A percentile compares a stretch with the other conserved stretches of the same genome.
Conservation (phyloP, 30 jellyfish, hydroid and myxozoan species). For the Mastigias papua region DNA sequence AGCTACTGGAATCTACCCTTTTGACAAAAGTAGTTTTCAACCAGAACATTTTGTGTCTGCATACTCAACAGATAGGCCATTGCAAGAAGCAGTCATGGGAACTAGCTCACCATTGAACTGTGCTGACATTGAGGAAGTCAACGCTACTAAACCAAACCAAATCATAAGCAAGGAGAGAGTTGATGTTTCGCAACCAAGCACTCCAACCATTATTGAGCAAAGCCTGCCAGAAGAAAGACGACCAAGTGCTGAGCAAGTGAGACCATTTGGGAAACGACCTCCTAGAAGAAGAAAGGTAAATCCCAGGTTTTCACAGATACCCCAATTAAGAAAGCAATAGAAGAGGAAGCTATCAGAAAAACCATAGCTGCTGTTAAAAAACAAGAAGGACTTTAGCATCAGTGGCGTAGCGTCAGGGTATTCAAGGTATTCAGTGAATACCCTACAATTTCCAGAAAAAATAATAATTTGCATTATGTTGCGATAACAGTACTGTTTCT, state of each 20-base stretch:
- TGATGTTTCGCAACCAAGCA: background rate
- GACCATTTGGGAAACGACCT: constrained; percentile 44
- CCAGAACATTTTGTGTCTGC: constrained; percentile 48
- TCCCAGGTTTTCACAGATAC: constrained; percentile 26
- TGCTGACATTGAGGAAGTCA: background rate
- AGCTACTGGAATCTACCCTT: constrained; percentile 75
- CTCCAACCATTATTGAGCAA: background rate
- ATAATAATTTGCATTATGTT: too few relatives aligned
- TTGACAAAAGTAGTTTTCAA: constrained; percentile 49
- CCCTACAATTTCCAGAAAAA: too few relatives aligned
- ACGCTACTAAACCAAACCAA: background rate
- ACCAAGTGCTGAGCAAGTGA: constrained; percentile 35
- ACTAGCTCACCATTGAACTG: background rate
- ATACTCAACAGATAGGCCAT: constrained; percentile 41
- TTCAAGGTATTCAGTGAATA: too few relatives aligned
- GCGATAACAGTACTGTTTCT: too few relatives aligned
- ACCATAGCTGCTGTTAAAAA: background rate
- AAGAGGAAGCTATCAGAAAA: background rate
- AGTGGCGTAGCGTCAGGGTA: too few relatives aligned
- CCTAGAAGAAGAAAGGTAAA: constrained; percentile 34
- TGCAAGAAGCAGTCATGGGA: background rate
- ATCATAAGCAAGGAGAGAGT: background rate
- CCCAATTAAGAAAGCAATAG: constrained; percentile 38
- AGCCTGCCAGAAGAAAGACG: background rate
- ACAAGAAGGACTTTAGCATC: background rate